Evolutionary conservation across 2,113 vertebrate species (phyloP).

Genomic region (Mastomys natalensis): DNA sequence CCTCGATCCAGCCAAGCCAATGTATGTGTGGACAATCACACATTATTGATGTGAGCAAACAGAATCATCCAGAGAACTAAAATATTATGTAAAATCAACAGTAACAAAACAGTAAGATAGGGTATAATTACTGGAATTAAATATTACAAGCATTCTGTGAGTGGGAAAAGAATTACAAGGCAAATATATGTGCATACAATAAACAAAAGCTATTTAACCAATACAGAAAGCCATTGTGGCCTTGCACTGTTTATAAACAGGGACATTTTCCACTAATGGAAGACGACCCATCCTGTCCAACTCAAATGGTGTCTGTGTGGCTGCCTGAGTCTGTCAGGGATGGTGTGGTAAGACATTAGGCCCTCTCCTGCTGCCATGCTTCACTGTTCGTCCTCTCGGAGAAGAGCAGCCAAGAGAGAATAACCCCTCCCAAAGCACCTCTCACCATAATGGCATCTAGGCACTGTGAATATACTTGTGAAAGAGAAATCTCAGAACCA

Average conservation of each 20-base stretch:
- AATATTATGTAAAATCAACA: background rate
- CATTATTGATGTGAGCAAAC: background rate
- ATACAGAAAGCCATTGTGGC: background rate
- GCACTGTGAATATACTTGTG: slow-evolving; percentile 42
- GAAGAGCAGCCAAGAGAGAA: slow-evolving; percentile 64
- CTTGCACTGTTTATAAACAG: slow-evolving; percentile 41
- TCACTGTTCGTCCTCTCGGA: slow-evolving; percentile 34
- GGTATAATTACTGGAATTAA: background rate
- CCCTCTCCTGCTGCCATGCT: slow-evolving; percentile 55
- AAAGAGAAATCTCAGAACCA: background rate
- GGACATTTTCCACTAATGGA: slow-evolving; percentile 59
- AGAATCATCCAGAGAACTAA: background rate
- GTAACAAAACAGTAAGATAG: background rate
- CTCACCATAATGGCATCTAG: slow-evolving; percentile 21
- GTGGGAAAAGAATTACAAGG: background rate
- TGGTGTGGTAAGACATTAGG: slow-evolving; percentile 44
- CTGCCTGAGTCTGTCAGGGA: slow-evolving; percentile 45
- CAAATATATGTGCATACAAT: background rate
- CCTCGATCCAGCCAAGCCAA: background rate
- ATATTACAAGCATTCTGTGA: background rate
- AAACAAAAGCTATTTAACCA: background rate
- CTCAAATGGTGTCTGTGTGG: background rate
- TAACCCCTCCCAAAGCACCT: slow-evolving; percentile 18
- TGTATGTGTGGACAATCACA: background rate
- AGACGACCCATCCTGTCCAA: background rate